Conservation (phyloP, 30 jellyfish, hydroid and myxozoan species). For the Chironex yamaguchii region DNA sequence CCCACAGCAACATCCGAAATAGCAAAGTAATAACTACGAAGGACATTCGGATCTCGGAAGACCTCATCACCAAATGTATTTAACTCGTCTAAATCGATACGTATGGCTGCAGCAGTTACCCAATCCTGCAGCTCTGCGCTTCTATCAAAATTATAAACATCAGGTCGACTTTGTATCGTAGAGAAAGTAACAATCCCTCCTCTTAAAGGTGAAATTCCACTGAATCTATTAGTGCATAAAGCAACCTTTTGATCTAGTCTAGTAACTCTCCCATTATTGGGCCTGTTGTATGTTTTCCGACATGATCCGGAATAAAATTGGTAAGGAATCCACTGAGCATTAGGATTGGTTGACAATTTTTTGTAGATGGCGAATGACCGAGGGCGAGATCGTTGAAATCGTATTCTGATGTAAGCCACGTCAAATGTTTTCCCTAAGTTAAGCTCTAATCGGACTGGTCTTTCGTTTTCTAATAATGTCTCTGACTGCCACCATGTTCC, state of each 20-base stretch:
- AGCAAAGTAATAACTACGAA: constrained; percentile 95
- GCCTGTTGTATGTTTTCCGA: constrained; percentile 74
- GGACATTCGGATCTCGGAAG: constrained; percentile 96
- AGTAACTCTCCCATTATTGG: constrained; percentile 69
- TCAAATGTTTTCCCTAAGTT: constrained; percentile 91
- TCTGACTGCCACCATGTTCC: constrained; percentile 99
- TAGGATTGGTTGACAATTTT: constrained; percentile 70
- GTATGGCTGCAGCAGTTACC: constrained; percentile 94
- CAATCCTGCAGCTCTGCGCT: constrained; percentile 96
- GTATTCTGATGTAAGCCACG: constrained; percentile 82
- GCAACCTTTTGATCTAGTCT: constrained; percentile 89
- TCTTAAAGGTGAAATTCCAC: constrained; percentile 91
- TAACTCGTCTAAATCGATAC: constrained; percentile 84
- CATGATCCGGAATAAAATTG: constrained; percentile 91
- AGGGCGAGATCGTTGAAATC: constrained; percentile 91
- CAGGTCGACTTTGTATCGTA: constrained; percentile 96
- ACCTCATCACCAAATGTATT: constrained; percentile 98
- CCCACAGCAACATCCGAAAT: constrained; percentile 97
- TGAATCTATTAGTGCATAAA: constrained; percentile 82
- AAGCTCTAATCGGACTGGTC: constrained; percentile 78
- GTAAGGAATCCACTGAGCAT: constrained; percentile 91
- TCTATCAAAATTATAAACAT: constrained; percentile 83
- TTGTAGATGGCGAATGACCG: constrained; percentile 93
- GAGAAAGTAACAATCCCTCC: constrained; percentile 97
- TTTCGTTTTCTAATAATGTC: constrained; percentile 77